Evolutionary conservation across 2,113 vertebrate species (phyloP), one percentile per base, ranked within the genome.

Genomic region (Amphilophus citrinellus): DNA sequence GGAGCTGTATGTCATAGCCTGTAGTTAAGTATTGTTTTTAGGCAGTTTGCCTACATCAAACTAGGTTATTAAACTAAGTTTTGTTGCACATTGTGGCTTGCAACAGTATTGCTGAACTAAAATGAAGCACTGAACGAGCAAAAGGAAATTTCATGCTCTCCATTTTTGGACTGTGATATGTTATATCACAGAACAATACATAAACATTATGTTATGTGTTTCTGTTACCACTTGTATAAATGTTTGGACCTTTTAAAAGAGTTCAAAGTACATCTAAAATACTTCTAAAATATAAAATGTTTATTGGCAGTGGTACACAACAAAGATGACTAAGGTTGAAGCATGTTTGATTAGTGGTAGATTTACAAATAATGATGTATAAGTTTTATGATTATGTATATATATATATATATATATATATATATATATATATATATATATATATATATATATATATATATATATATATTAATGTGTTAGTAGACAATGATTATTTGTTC

Each of bases 221-320:
- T 68, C 65, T 68, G 39, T 9, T 47, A 18, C 14, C 44, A 68
- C 65, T 27, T 68, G 0, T 44, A 68, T 24, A 68, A 47, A 68
- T 7, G 22, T 15, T 27, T 47, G 39, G 10, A 3, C 10, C 39
- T 3, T 10, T 65, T 15, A 27, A 68, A 77, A 73, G 32, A 32
- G 37, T 77, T 2, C 13, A 0, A 20, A 50, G 56, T 32, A 18
- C 22, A 58, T 24, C 47, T 27, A 27, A 27, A 27, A 60, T 39
- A 0, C 0, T 47, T 35, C 1, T 39, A 6, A 76, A 61, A 77
- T 24, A 71, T 50, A 50, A 50, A 8, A 30, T 53, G 7, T 84
- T 76, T 80, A 18, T 57, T 80, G 11, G 75, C 80, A 53, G 53
- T 79, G 66, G 11, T 68, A 80, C 39, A 84, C 35, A 86, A 61